Conservation (phyloP, 2,113 vertebrate species). For the Onychorhynchus coronatus region DNA sequence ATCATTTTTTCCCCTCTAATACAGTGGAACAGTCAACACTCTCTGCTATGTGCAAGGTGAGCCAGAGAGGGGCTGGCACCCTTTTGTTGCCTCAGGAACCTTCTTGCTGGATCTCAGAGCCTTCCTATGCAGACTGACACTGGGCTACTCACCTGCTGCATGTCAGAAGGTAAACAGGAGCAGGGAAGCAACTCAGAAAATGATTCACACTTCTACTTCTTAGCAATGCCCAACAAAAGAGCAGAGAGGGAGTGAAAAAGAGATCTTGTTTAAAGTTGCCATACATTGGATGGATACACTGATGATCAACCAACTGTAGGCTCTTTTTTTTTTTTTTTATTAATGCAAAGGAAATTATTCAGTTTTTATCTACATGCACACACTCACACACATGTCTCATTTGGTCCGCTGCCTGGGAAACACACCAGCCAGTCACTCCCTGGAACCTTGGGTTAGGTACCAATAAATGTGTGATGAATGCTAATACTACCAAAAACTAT, state of each 20-base stretch:
- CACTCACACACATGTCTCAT: background rate
- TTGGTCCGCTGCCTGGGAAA: background rate
- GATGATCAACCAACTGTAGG: background rate
- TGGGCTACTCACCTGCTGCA: background rate
- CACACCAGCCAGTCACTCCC: background rate
- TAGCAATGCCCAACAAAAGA: background rate
- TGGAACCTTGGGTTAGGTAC: background rate
- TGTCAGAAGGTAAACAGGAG: background rate
- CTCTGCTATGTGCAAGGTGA: background rate
- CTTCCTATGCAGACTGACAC: background rate
- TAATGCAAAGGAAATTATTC: background rate
- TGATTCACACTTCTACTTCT: background rate
- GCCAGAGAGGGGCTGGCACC: background rate
- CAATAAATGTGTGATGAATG: accelerated
- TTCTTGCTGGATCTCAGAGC: background rate
- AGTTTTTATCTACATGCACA: background rate
- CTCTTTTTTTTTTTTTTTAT: background rate
- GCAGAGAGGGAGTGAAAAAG: background rate
- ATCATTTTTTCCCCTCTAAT: background rate
- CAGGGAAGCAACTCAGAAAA: background rate
- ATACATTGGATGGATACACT: background rate
- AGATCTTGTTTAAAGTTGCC: background rate
- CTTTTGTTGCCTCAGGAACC: background rate
- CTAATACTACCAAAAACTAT: background rate
- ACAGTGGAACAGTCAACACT: background rate